Conservation (phyloP, 2,797 vertebrate genomes). For the Myiotriccus ornatus region DNA sequence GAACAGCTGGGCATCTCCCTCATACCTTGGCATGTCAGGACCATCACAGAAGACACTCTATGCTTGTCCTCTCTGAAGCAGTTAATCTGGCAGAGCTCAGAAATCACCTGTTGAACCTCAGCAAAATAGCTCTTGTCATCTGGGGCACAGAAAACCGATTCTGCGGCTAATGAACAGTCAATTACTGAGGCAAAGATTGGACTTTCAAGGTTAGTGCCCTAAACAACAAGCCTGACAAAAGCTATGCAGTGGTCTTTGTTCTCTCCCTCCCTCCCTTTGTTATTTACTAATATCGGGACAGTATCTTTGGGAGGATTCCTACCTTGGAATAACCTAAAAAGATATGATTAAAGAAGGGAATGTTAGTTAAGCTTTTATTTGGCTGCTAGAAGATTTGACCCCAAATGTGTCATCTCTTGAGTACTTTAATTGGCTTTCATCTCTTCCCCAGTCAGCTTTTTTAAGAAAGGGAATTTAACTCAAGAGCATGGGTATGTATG, state of each 20-base stretch:
- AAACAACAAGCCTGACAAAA: background rate
- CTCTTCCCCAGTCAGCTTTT: background rate
- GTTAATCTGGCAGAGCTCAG: background rate
- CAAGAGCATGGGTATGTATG: background rate
- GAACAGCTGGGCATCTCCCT: background rate
- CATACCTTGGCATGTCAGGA: background rate
- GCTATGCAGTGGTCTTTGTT: background rate
- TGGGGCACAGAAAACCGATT: background rate
- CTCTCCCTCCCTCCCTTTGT: background rate
- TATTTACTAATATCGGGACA: background rate
- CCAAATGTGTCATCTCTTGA: background rate
- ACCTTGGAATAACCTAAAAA: background rate
- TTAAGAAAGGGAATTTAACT: background rate
- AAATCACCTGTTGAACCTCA: background rate
- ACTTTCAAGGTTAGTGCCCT: slow-evolving; percentile 2
- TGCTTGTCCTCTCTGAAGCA: background rate
- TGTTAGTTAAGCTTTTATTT: background rate
- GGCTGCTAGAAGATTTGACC: background rate
- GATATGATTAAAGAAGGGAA: background rate
- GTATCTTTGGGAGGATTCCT: background rate
- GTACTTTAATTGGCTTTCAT: background rate
- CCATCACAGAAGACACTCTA: background rate
- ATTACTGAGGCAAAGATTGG: background rate
- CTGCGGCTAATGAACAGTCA: background rate
- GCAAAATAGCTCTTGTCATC: background rate